Conservation (phyloP, 2,888 invertebrate species). For the Amorpha juglandis region DNA sequence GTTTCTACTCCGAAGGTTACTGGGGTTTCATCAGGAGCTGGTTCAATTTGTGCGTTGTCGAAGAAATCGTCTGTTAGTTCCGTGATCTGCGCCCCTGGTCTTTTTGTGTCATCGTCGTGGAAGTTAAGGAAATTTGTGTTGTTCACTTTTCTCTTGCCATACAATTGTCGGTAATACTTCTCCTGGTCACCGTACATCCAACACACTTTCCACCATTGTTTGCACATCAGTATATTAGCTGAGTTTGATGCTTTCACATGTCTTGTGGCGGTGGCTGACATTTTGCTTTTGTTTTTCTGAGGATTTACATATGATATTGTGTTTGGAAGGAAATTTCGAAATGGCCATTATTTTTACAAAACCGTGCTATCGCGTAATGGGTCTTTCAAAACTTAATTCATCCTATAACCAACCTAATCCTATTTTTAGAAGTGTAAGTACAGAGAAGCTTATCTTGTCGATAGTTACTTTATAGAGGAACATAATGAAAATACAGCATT, state of each 20-base stretch:
- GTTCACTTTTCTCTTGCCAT: constrained; percentile 85
- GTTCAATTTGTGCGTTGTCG: constrained; percentile 67
- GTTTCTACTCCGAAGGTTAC: constrained; percentile 63
- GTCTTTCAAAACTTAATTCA: too few species aligned
- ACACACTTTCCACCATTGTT: constrained; percentile 95
- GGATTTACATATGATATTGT: neutral
- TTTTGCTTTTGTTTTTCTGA: constrained; percentile 52
- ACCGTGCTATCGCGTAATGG: neutral
- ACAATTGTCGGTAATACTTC: constrained; percentile 92
- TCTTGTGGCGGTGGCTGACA: constrained; percentile 80
- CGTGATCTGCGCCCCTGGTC: constrained; percentile 79
- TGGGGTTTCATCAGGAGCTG: constrained; percentile 68
- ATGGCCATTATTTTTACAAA: neutral
- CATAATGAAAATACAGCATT: too few species aligned
- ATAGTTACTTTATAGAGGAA: too few species aligned
- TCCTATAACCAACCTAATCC: too few species aligned
- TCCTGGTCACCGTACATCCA: constrained; percentile 94
- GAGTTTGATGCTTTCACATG: constrained; percentile 83
- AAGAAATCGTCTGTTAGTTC: constrained; percentile 80
- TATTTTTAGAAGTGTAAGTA: too few species aligned
- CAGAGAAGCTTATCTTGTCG: too few species aligned
- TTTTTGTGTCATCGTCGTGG: constrained; percentile 64
- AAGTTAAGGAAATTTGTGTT: constrained; percentile 69
- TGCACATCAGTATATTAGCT: constrained; percentile 91
- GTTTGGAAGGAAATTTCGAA: constrained; percentile 14